phyloP scores from a whole-genome alignment of 1,140 invertebrate species.

The Agrilus planipennis region DNA sequence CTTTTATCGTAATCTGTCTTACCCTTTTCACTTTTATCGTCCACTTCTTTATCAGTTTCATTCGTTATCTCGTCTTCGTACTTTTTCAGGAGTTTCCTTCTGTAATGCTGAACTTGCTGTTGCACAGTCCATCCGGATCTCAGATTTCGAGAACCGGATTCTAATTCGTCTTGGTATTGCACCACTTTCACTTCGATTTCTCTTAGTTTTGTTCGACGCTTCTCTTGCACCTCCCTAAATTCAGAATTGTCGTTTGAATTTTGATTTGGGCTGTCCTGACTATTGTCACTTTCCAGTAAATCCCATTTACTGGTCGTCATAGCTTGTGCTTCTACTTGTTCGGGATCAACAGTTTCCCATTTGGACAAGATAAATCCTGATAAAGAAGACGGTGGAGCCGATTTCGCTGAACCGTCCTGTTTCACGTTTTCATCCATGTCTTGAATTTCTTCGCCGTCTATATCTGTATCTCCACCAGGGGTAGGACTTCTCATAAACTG shows the following conservation, averaged over 20 bases:
- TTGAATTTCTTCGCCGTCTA: conserved; percentile 30
- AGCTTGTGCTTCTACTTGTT: conserved; percentile 73
- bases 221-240: conserved; percentile 41
- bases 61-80: conserved; percentile 30
- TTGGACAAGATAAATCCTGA: conserved; percentile 76
- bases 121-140: conserved; percentile 67
- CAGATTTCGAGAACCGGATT: conserved; percentile 65
- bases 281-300: conserved; percentile 33
- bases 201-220: conserved; percentile 69
- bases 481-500: conserved; percentile 25
- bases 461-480: conserved; percentile 22
- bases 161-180: conserved; percentile 93
- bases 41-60: conserved; percentile 27
- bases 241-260: conserved; percentile 29
- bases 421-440: conserved; percentile 20
- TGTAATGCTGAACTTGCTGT: conserved; percentile 84
- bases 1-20: conserved; percentile 29
- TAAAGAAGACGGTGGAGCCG: conserved; percentile 29
- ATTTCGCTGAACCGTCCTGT: conserved; percentile 7
- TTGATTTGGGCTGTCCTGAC: conserved; percentile 41
- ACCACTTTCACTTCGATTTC: conserved; percentile 92
- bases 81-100: conserved; percentile 78
- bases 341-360: conserved; percentile 91
- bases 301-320: conserved; percentile 88
- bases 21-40: conserved; percentile 24